Percentiles rank a stretch among this genome's conserved stretches.
Evolutionary conservation across 2,888 invertebrate species (phyloP).

Genomic region (Cosmopolites sordidus): DNA sequence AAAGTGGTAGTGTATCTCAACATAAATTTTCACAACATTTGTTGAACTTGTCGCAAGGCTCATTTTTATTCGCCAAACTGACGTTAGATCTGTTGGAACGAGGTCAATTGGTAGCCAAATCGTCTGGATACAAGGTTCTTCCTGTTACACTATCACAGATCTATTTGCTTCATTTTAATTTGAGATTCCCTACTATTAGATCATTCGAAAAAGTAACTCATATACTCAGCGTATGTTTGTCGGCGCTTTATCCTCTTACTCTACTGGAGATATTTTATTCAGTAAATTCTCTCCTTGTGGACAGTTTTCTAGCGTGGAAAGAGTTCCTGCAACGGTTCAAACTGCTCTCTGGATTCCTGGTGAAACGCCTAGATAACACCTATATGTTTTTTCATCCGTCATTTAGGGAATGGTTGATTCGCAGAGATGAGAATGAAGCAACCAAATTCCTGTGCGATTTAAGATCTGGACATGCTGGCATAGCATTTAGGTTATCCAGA

Average conservation of each 20-base stretch:
- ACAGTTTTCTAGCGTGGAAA: conserved; percentile 80
- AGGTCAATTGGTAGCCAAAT: conserved; percentile 89
- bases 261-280: conserved; percentile 89
- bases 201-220: conserved; percentile 88
- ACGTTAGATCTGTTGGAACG: conserved; percentile 87
- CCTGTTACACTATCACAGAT: conserved; percentile 86
- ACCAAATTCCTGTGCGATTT: conserved; percentile 92
- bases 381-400: conserved; percentile 98
- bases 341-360: conserved; percentile 78
- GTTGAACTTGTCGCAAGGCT: conserved; percentile 77
- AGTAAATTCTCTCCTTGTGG: conserved; percentile 78
- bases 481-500: conserved; percentile 85
- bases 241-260: conserved; percentile 86
- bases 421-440: conserved; percentile 82
- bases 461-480: conserved; percentile 85
- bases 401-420: conserved; percentile 93
- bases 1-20: conserved; percentile 63
- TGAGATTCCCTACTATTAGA: conserved; percentile 83
- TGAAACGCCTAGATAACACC: conserved; percentile 86
- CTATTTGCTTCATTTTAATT: conserved; percentile 85
- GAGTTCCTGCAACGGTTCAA: conserved; percentile 88
- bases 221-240: conserved; percentile 84
- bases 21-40: conserved; percentile 83
- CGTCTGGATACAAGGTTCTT: conserved; percentile 87
- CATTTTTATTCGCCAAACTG: conserved; percentile 87